phyloP scores from a whole-genome alignment of 1,140 invertebrate genomes.

The Drosophila biarmipes region DNA sequence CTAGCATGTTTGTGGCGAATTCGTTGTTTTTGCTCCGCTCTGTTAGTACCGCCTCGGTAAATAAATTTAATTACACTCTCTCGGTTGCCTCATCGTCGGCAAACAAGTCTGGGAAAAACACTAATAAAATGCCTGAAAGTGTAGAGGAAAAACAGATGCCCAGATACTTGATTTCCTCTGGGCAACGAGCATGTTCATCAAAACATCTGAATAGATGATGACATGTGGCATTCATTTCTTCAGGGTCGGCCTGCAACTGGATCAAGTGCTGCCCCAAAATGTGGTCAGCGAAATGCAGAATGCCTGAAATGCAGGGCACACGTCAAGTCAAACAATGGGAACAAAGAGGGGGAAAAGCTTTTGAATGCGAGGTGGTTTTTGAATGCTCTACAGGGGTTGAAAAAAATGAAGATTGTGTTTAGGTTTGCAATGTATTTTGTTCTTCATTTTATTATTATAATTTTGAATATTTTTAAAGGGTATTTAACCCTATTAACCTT shows the following conservation, averaged over 20 bases:
- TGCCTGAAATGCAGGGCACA: constrained; percentile 31
- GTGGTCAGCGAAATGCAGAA: constrained; percentile 36
- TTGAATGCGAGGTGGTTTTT: not conserved
- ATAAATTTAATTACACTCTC: constrained; percentile 72
- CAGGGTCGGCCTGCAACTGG: constrained; percentile 70
- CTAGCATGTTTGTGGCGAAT: constrained; percentile 49
- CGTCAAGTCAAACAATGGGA: constrained; percentile 22
- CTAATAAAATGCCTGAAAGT: constrained; percentile 54
- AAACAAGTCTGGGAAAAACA: constrained; percentile 29
- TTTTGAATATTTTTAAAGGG: no score
- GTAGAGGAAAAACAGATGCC: constrained; percentile 58
- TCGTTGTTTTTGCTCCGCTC: not conserved
- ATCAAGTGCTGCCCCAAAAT: constrained; percentile 59
- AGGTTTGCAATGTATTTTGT: no score
- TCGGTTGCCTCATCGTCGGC: constrained; percentile 42
- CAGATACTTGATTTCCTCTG: constrained; percentile 28
- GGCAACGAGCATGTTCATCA: constrained; percentile 35
- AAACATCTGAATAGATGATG: constrained; percentile 42
- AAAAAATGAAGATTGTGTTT: no score
- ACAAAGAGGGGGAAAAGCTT: constrained; percentile 3
- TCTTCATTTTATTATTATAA: no score
- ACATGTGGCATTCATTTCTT: constrained; percentile 63
- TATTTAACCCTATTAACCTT: no score
- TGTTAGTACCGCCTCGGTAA: constrained; percentile 58
- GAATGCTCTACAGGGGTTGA: constrained; percentile 6